Base-by-base conservation (phyloP, 2,113 vertebrate genomes). In the Nanger granti region DNA sequence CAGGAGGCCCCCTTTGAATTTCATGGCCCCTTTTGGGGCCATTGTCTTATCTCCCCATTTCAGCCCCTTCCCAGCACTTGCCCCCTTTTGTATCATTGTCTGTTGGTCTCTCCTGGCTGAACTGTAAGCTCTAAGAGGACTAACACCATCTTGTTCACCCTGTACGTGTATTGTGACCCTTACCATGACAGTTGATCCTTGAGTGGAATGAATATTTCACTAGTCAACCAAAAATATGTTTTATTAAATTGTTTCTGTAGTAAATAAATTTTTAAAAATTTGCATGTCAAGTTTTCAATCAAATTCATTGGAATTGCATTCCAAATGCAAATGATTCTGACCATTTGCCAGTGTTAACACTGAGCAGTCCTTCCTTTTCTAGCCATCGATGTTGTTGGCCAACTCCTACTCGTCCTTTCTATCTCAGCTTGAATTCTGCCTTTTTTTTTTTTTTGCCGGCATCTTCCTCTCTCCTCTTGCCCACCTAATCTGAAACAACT, bases 1-100 rank as follows among this genome's bases (percentile, higher is more conserved):
- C 44, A 37, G 92, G 89, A 94, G 92, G 91, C 69, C 89, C 84
- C 83, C 69, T 89, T 93, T 95, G 89, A 94, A 89, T 82, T 95
- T 59, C n/a, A 41, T 37, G 88, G 93, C 59, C 22, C 73, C 47
- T 89, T 89, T 79, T 44, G n/a, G 66, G 24, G n/a, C n/a, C n/a
- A 12, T n/a, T 87, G 94, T 64, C 89, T 91, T 66, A 22, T 41
- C 69, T 93, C 66, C 62, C 44, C 55, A 60, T 34, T 7, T 34
- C n/a, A 4, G 47, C 15, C 34, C 52, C 31, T 66, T 88, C 52
- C 26, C 31, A 60, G n/a, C 20, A n/a, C 79, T 84, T 94, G 37
- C 54, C 28, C 64, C 73, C 94, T 47, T 94, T 60, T 4, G 0
- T 13, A 13, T 44, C 66, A 37, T 54, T 34, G 41, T 84, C 88